Base-by-base conservation (phyloP, 2,888 invertebrate genomes). In the Drosophila flavopinicola region DNA sequence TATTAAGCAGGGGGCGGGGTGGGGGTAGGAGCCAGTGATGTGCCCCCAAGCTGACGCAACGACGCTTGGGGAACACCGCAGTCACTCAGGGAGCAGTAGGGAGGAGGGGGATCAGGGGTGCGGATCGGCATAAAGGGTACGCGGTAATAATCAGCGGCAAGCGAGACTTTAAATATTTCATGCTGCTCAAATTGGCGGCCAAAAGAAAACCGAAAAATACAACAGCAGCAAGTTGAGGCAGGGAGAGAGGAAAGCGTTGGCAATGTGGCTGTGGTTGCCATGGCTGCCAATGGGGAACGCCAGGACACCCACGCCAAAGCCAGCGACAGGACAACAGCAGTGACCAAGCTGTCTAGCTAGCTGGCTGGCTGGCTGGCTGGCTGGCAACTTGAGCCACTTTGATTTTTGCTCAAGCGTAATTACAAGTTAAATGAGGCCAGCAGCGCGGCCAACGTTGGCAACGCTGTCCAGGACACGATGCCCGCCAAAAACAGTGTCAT, bases 381-480 rank as follows among this genome's bases (percentile, higher is more conserved):
- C 48, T 67, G 78, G 87, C 83, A 86, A 85, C 87, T 87, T 83
- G 87, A 87, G 84, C 87, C 85, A 84, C 84, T 84, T 84, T 84
- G 84, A 84, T 88, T 87, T 78, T 66, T 76, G 77, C 77, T 79
- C 82, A 82, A 74, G 78, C 87, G 78, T 88, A 88, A 88, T 88
- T 88, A 88, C 85, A 85, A 88, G 88, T 88, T 88, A 88, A 88
- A 88, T 88, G 85, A 88, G 88, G 88, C 88, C 87, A 88, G 74
- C 74, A 70, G 75, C 77, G 73, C 57, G 60, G 56, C 58, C 59
- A 41, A 45, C 63, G 60, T 41, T 57, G 49, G 66, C 44, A 60
- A 15, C 52, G 20, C 4, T n/a, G 63, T 29, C 63, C 73, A 65
- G 74, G 73, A 73, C 56, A 39, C 47, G 63, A 61, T 61, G 71